A percentile compares a stretch with the other conserved stretches of the same genome.
Evolutionary conservation across 2,888 invertebrate species (phyloP).

Genomic region (Scotopteryx bipunctaria): DNA sequence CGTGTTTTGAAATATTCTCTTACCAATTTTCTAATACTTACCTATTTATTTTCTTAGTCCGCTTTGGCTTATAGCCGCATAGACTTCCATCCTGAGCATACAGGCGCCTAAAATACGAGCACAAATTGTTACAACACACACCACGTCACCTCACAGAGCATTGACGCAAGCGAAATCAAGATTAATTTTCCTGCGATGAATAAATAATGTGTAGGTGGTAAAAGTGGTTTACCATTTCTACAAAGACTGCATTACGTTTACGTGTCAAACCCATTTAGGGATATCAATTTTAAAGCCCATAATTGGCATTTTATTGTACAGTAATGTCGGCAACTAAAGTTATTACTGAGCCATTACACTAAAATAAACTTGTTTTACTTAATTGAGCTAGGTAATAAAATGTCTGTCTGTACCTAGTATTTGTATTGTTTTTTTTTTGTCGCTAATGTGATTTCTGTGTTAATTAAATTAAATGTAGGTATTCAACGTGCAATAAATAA

Average conservation of each 20-base stretch:
- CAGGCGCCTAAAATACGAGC: slow-evolving; percentile 23
- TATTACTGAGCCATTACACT: not conserved
- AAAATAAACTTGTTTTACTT: not conserved
- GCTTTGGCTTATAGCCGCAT: too few species aligned
- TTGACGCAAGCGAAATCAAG: slow-evolving; percentile 1
- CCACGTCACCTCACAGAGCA: not conserved
- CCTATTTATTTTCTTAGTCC: not conserved
- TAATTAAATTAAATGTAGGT: not conserved
- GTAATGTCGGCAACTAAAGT: not conserved
- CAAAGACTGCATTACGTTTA: not conserved
- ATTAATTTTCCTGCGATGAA: not conserved
- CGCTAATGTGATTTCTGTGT: slow-evolving; percentile 2
- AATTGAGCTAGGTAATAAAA: not conserved
- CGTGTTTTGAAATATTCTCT: too few species aligned
- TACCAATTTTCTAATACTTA: too few species aligned
- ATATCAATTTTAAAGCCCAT: slow-evolving; percentile 1
- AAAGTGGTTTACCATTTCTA: not conserved
- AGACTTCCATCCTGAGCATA: too few species aligned
- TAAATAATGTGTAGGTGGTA: not conserved
- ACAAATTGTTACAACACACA: not conserved
- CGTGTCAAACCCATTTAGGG: not conserved
- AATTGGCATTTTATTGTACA: not conserved
- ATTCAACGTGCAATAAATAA: not conserved
- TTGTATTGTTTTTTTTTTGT: not conserved
- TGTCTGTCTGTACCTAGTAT: too few species aligned